Evolutionary conservation across 2,113 vertebrate genomes (phyloP), one percentile per base, ranked within the genome.

Genomic region (Chaenocephalus aceratus): DNA sequence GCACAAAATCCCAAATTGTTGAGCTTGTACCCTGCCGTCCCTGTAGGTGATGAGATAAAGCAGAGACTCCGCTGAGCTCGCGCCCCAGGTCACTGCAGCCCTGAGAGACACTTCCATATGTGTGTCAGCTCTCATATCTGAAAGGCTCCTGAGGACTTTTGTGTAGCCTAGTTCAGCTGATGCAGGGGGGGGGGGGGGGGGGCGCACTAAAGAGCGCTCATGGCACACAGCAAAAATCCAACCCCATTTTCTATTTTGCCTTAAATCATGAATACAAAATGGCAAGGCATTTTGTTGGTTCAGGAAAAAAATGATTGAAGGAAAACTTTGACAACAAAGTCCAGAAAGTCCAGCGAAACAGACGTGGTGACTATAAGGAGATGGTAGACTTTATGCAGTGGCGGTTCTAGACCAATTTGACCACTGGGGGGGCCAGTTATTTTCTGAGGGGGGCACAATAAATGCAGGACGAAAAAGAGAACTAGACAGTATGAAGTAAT

Each of bases 91-190:
- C 85, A 72, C 59, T 34, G 66, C 67, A 72, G 84, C 87, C 86
- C 83, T 10, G 79, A 90, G 86, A 89, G 67, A 77, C 68, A 78
- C 86, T 91, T 85, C 70, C 61, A 80, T 82, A 78, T 58, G 67
- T 79, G 34, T 83, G 71, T 62, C 73, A 86, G 64, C 64, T 72
- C 64, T 89, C 71, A 72, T 69, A 70, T 85, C 66, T 83, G 67
- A 90, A 85, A 61, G 74, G 71, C 75, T 83, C 75, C 71, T 34
- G 57, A 84, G 77, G 85, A 70, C 61, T 21, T 76, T 6, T 74
- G 68, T 66, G 49, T 62, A 63, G 36, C 36, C 36, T 41, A 41
- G 72, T 75, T 78, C 67, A 80, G 52, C 46, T 63, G 64, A 68
- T 75, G 79, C 70, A 44, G 76, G 26, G 15, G 6, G 59, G 44